A percentile compares a stretch with the other conserved stretches of the same genome.
phyloP scores from a whole-genome alignment of 2,113 vertebrate species.

The Montifringilla adamsi region DNA sequence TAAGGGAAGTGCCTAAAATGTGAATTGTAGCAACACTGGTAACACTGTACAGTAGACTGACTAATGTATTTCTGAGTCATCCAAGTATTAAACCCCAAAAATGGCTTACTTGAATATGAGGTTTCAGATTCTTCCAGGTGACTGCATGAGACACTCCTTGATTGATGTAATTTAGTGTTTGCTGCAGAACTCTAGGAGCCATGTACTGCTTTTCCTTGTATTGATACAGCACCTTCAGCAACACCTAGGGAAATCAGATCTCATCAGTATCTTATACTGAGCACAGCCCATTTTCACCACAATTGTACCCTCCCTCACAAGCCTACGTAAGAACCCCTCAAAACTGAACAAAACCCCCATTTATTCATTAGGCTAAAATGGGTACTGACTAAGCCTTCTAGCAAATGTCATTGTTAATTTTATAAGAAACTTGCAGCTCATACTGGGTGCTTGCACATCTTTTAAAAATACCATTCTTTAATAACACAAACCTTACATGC shows the following conservation, averaged over 20 bases:
- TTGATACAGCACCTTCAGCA: constrained; percentile 96
- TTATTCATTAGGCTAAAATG: background rate
- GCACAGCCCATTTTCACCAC: background rate
- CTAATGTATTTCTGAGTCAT: background rate
- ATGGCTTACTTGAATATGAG: constrained; percentile 90
- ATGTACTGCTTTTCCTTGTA: constrained; percentile 98
- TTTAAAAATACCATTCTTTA: background rate
- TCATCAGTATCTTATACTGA: background rate
- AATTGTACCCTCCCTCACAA: background rate
- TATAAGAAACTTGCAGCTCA: background rate
- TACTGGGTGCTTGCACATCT: background rate
- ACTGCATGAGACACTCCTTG: constrained; percentile 95
- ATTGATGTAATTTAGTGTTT: constrained; percentile 97
- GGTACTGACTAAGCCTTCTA: constrained; percentile 1
- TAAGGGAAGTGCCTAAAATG: background rate
- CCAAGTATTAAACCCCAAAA: background rate
- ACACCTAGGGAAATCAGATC: constrained; percentile 77
- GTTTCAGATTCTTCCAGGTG: constrained; percentile 98
- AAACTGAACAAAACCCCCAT: background rate
- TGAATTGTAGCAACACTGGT: background rate
- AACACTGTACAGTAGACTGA: background rate
- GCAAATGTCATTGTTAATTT: background rate
- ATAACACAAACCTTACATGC: background rate
- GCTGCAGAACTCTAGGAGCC: constrained; percentile 95
- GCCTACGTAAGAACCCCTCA: background rate